Conservation (phyloP, 1,140 invertebrate species). For the Homalodisca vitripennis region DNA sequence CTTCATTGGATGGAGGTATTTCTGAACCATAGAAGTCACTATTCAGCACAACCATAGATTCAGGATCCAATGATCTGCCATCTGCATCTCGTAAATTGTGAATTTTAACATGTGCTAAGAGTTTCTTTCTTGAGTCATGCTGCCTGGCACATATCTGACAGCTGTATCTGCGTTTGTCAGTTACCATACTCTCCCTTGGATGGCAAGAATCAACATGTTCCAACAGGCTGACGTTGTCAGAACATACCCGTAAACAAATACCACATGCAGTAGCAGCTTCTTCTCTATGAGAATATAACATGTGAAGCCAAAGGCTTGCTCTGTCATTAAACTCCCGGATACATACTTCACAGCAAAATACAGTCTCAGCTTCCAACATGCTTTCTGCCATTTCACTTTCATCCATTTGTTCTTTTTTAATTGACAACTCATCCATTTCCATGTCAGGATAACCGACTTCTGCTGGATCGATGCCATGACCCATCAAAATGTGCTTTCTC, state of each 20-base stretch:
- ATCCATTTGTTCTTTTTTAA: slow-evolving; percentile 15
- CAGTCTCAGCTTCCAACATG: slow-evolving; percentile 44
- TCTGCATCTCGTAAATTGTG: slow-evolving; percentile 52
- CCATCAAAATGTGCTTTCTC: slow-evolving; percentile 50
- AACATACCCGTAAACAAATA: slow-evolving; percentile 56
- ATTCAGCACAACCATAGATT: slow-evolving; percentile 38
- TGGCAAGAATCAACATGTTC: slow-evolving; percentile 55
- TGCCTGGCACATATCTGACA: slow-evolving; percentile 58
- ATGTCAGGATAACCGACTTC: slow-evolving; percentile 31
- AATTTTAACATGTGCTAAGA: slow-evolving; percentile 58
- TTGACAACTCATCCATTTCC: slow-evolving; percentile 4
- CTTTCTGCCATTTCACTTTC: slow-evolving; percentile 39
- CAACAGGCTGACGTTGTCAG: slow-evolving; percentile 51
- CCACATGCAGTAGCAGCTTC: slow-evolving; percentile 57
- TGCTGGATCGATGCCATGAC: slow-evolving; percentile 50
- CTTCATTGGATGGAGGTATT: neutral
- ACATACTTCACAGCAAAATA: slow-evolving; percentile 55
- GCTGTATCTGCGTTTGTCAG: slow-evolving; percentile 42
- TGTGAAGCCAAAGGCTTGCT: slow-evolving; percentile 56
- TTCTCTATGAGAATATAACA: slow-evolving; percentile 56
- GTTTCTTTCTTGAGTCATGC: slow-evolving; percentile 57
- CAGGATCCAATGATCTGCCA: slow-evolving; percentile 51
- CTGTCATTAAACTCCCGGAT: slow-evolving; percentile 54
- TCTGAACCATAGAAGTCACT: slow-evolving; percentile 22
- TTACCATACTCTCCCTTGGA: slow-evolving; percentile 37